These are phyloP conservation scores for Takifugu rubripes DNA, from an alignment of 2,797 vertebrate species.

Conservation along the genomic window DNA sequence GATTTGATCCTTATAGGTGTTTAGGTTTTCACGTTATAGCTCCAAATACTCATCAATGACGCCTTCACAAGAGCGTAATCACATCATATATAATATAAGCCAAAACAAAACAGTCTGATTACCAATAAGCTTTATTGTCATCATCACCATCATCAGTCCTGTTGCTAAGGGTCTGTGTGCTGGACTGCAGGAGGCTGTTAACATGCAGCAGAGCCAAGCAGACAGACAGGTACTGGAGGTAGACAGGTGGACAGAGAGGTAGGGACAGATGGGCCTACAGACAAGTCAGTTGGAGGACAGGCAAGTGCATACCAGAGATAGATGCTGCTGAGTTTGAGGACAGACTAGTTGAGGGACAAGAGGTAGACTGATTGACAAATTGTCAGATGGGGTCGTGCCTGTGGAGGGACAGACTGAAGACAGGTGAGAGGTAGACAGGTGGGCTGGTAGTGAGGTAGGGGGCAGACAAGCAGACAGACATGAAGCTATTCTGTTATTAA, in stretches of 20 bases:
- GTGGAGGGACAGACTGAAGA: slow-evolving; percentile 14
- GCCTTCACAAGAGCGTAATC: too few species aligned
- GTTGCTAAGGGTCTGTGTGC: slow-evolving; percentile 57
- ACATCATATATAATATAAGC: too few species aligned
- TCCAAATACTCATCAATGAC: too few species aligned
- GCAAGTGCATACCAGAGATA: neutral
- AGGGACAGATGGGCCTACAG: slow-evolving; percentile 7
- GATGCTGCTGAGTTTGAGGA: neutral
- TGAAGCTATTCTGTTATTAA: slow-evolving; percentile 63
- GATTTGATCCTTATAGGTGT: too few species aligned
- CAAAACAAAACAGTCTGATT: slow-evolving; percentile 23
- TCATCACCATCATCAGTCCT: slow-evolving; percentile 33
- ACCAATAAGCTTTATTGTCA: slow-evolving; percentile 64
- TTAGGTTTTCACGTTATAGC: too few species aligned
- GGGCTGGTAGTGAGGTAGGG: slow-evolving; percentile 18
- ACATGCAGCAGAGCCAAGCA: slow-evolving; percentile 68
- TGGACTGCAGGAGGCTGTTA: slow-evolving; percentile 62
- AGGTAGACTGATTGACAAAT: neutral
- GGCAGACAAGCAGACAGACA: slow-evolving; percentile 25
- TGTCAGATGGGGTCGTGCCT: slow-evolving; percentile 36
- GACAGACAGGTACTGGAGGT: slow-evolving; percentile 31
- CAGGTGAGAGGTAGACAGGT: slow-evolving; percentile 15
- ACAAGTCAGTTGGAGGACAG: neutral
- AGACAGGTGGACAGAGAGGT: slow-evolving; percentile 11
- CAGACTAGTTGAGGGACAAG: neutral